A percentile compares a stretch with the other conserved stretches of the same genome.
Conservation (phyloP, 2,113 vertebrate species). For the Nerophis ophidion region DNA sequence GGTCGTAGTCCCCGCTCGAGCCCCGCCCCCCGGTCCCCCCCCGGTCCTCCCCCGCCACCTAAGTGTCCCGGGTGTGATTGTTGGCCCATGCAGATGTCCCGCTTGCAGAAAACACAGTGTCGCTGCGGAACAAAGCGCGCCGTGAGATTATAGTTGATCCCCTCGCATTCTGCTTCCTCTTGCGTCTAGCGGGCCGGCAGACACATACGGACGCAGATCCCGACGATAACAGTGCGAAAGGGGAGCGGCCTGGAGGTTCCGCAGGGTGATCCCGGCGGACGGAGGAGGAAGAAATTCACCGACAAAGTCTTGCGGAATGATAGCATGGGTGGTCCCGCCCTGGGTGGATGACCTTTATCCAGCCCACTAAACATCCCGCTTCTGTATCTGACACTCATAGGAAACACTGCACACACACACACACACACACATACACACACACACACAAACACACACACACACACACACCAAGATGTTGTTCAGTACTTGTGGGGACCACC, state of each 20-base stretch:
- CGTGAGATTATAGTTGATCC: constrained; percentile 69
- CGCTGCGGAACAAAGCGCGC: constrained; percentile 64
- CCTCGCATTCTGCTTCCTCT: constrained; percentile 69
- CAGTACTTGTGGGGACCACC: too few relatives aligned
- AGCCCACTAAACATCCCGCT: constrained; percentile 21
- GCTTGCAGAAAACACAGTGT: constrained; percentile 61
- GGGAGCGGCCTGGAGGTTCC: constrained; percentile 20
- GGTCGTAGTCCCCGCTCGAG: neutral
- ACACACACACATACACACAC: constrained; percentile 12
- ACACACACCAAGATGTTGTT: too few relatives aligned
- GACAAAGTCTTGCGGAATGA: constrained; percentile 43
- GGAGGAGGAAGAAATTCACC: constrained; percentile 24
- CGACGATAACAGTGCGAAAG: constrained; percentile 48
- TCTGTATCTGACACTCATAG: constrained; percentile 48
- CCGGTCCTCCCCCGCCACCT: constrained; percentile 21
- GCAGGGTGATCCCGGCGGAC: constrained; percentile 24
- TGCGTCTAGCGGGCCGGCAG: constrained; percentile 56
- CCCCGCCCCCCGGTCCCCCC: neutral
- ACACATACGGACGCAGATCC: constrained; percentile 65
- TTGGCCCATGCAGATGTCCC: constrained; percentile 64
- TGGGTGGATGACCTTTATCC: constrained; percentile 36
- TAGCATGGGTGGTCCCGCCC: constrained; percentile 33
- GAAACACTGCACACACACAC: constrained; percentile 31
- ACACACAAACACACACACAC: constrained; percentile 7
- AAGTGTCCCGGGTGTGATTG: constrained; percentile 55